phyloP scores from a whole-genome alignment of 2,797 vertebrate genomes.

The Nasua narica region DNA sequence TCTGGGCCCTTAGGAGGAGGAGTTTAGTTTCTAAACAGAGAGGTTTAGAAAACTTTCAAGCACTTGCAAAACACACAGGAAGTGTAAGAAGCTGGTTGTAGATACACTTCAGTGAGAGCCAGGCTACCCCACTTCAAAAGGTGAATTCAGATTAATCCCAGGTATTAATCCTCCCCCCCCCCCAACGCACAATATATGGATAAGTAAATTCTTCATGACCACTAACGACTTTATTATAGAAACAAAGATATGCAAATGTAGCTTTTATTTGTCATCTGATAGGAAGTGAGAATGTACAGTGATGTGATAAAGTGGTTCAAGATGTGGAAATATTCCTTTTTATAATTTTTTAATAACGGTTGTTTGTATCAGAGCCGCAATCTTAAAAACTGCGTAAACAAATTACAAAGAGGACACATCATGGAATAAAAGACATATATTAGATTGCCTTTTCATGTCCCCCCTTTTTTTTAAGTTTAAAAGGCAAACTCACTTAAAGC shows the following conservation, averaged over 20 bases:
- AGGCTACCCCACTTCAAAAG: not conserved
- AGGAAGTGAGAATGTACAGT: not conserved
- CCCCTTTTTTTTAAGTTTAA: not conserved
- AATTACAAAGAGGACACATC: not conserved
- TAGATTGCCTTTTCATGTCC: not conserved
- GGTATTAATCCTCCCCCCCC: no score
- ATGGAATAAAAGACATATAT: not conserved
- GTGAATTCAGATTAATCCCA: not conserved
- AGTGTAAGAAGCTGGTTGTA: not conserved
- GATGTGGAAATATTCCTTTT: not conserved
- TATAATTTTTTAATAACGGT: not conserved
- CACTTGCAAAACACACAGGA: not conserved
- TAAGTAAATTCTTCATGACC: not conserved
- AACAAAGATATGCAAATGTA: not conserved
- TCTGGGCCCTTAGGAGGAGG: no score
- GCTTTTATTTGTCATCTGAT: not conserved
- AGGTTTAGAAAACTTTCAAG: not conserved
- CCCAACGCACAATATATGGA: accelerated
- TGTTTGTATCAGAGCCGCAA: not conserved
- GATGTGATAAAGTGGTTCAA: not conserved
- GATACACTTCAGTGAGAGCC: not conserved
- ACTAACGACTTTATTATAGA: not conserved
- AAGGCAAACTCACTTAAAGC: conserved; percentile 20
- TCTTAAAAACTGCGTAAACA: not conserved
- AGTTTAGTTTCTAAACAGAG: no score